Evolutionary conservation across 1,140 invertebrate genomes (phyloP).

Genomic region (Apolygus lucorum): DNA sequence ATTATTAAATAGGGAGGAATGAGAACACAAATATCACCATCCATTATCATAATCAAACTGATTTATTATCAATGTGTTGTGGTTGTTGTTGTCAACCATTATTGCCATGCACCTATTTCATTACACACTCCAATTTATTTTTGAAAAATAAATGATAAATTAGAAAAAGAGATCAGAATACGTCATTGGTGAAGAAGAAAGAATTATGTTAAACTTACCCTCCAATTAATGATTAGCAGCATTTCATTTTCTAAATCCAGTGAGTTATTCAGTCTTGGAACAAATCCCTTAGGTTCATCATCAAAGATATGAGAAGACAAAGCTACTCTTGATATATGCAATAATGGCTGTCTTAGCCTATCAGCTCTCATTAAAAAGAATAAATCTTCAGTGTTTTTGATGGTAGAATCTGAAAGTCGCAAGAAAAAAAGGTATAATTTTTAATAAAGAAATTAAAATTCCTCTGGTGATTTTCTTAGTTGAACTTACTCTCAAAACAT

Average conservation of each 20-base stretch:
- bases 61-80: too few species aligned
- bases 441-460: too few species aligned
- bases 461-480: too few species aligned
- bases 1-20: too few species aligned
- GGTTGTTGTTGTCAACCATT: too few species aligned
- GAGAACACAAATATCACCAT: too few species aligned
- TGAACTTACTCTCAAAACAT: too few species aligned
- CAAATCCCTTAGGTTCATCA: background rate
- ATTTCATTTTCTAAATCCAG: background rate
- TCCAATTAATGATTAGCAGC: background rate
- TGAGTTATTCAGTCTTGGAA: background rate
- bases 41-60: too few species aligned
- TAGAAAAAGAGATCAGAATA: background rate
- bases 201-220: background rate
- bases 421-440: too few species aligned
- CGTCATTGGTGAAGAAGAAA: background rate
- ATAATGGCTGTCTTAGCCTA: background rate
- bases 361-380: background rate
- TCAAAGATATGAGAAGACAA: background rate
- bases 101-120: too few species aligned
- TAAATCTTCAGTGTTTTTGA: background rate
- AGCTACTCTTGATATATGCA: background rate
- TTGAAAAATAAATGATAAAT: background rate
- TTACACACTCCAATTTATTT: too few species aligned
- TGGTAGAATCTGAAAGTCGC: background rate